Base-by-base conservation (phyloP, 2,888 invertebrate species). In the Conomelus anceps region DNA sequence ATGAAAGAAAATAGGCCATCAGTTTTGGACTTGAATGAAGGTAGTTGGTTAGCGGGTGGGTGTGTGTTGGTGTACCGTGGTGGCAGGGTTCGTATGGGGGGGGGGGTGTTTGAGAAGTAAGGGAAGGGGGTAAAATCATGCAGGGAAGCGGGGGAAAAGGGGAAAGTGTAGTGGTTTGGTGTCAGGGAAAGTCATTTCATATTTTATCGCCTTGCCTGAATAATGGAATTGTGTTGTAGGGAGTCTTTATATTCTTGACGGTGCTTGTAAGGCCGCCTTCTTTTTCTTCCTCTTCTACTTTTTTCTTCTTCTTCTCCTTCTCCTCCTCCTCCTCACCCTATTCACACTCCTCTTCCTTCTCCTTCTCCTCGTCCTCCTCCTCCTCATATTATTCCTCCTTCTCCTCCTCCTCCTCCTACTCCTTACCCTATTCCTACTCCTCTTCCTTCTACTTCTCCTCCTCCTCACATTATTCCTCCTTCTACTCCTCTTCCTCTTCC, bases 261-360 rank as follows among this genome's bases (percentile, higher is more conserved):
- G 63, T 63, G 26, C 63, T 34, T 34, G 34, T 34, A 63, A 63
- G 63, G n/a, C 63, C n/a, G n/a, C n/a, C n/a, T n/a, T n/a, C 1
- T 63, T 63, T n/a, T 63, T n/a, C 63, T 63, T n/a, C 63, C n/a
- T 63, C n/a, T 13, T 63, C 63, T n/a, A 17, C 11, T 17, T 17
- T n/a, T n/a, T 63, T n/a, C n/a, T 63, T 7, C 7, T n/a, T n/a
- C 1, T n/a, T n/a, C n/a, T 63, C 13, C 20, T n/a, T n/a, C n/a
- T 63, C 88, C 88, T 84, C 26, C 20, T 63, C 88, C 41, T 86
- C 34, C 86, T 87, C 63, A n/a, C n/a, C n/a, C n/a, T n/a, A n/a
- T n/a, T n/a, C n/a, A n/a, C n/a, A n/a, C 41, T 63, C 86, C 24
- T 24, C 13, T 41, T 34, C 6, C 41, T 29, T 34, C 34, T 87